Evolutionary conservation across 2,888 invertebrate species (phyloP).

Genomic region (Drosophila lacicola): DNA sequence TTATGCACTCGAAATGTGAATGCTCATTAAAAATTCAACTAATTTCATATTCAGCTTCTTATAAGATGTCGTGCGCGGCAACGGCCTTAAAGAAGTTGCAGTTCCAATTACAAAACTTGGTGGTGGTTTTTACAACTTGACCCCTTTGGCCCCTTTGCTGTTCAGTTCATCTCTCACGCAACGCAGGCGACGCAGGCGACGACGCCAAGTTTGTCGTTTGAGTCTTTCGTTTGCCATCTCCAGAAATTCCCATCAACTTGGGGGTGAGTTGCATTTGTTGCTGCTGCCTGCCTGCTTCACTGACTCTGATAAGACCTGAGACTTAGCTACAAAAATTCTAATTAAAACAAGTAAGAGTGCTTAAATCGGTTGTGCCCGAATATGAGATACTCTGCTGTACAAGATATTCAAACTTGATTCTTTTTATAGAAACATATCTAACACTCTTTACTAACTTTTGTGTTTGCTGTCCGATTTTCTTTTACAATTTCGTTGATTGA

Average conservation of each 20-base stretch:
- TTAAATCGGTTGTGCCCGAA: not conserved
- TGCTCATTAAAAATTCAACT: slow-evolving; percentile 78
- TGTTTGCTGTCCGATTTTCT: no score
- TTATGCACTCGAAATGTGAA: slow-evolving; percentile 63
- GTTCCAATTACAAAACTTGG: slow-evolving; percentile 65
- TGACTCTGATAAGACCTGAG: slow-evolving; percentile 67
- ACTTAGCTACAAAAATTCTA: slow-evolving; percentile 26
- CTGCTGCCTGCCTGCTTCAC: slow-evolving; percentile 24
- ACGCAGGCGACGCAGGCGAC: slow-evolving; percentile 57
- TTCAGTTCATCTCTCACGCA: slow-evolving; percentile 9
- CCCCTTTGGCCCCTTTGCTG: slow-evolving; percentile 3
- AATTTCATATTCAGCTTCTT: slow-evolving; percentile 79
- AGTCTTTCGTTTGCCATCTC: slow-evolving; percentile 68
- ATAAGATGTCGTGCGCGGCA: slow-evolving; percentile 60
- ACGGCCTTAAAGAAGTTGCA: slow-evolving; percentile 69
- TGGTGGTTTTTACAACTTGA: slow-evolving; percentile 56
- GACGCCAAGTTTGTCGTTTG: slow-evolving; percentile 65
- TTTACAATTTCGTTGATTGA: no score
- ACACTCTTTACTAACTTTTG: no score
- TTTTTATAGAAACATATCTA: no score
- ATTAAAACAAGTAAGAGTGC: slow-evolving; percentile 10
- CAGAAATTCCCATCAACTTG: slow-evolving; percentile 38
- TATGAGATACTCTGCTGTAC: not conserved
- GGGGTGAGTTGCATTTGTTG: slow-evolving; percentile 46
- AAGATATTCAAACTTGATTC: no score